Evolutionary conservation across 2,797 vertebrate species (phyloP).

Genomic region (Telmatherina bonti): DNA sequence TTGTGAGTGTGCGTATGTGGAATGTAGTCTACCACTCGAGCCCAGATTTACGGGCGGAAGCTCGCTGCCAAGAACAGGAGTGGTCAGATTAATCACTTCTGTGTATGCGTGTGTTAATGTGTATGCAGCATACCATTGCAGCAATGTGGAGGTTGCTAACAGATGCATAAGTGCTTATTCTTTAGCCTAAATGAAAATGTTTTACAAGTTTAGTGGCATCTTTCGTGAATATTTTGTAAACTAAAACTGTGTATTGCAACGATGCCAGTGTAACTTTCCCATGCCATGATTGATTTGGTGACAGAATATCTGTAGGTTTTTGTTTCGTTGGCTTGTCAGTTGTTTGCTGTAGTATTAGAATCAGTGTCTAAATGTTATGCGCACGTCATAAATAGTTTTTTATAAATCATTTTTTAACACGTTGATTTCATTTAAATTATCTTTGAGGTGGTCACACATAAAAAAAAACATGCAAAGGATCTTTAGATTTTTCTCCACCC

Average conservation of each 20-base stretch:
- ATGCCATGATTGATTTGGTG: neutral
- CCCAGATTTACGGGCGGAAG: slow-evolving; percentile 75
- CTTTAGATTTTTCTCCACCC: neutral
- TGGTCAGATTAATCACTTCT: slow-evolving; percentile 71
- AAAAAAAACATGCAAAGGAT: neutral
- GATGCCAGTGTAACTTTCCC: neutral
- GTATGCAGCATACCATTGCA: slow-evolving; percentile 13
- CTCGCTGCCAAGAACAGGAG: slow-evolving; percentile 67
- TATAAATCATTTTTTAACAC: neutral
- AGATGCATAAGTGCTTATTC: neutral
- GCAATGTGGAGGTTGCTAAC: slow-evolving; percentile 16
- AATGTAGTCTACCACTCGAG: slow-evolving; percentile 64
- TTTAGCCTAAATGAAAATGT: neutral
- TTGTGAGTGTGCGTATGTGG: slow-evolving; percentile 45
- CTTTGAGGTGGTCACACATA: neutral
- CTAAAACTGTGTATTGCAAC: neutral
- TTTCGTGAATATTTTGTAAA: neutral
- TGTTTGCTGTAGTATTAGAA: slow-evolving; percentile 2
- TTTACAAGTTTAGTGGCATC: neutral
- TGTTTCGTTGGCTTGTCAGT: neutral
- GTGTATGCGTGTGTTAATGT: slow-evolving; percentile 22
- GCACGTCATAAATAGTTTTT: neutral
- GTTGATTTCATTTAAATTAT: neutral
- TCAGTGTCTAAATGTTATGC: neutral
- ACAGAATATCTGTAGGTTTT: neutral